Conservation (phyloP, 2,797 vertebrate species). For the Acipenser transmontanus region DNA sequence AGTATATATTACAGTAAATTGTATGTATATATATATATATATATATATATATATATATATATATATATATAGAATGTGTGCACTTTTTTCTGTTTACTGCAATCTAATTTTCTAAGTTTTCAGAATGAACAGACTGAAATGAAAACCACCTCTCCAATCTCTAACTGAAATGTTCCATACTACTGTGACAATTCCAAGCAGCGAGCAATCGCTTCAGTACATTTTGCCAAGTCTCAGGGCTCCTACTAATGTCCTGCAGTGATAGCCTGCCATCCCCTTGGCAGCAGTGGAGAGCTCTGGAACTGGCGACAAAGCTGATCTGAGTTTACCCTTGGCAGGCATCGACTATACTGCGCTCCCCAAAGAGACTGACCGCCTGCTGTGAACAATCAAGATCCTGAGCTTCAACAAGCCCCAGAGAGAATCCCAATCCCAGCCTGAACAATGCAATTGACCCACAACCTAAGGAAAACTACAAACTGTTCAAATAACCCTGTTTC, state of each 20-base stretch:
- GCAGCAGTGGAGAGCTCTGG: neutral
- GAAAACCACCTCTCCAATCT: too few relatives aligned
- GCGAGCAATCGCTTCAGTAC: neutral
- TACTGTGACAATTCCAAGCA: neutral
- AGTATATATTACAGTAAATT: neutral
- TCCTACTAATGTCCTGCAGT: neutral
- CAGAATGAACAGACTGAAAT: too few relatives aligned
- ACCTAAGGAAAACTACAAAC: neutral
- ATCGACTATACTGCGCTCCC: neutral
- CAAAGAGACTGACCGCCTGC: conserved; percentile 4
- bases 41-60: conserved; percentile 4
- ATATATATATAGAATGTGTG: neutral
- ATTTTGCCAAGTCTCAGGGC: neutral
- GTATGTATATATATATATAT: neutral
- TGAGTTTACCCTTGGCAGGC: conserved; percentile 5
- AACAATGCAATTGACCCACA: neutral
- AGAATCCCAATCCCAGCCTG: neutral
- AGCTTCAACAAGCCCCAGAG: neutral
- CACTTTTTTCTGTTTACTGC: too few relatives aligned
- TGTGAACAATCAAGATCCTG: conserved; percentile 1
- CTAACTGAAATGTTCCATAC: neutral
- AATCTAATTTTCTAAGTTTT: too few relatives aligned
- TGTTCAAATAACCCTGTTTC: neutral
- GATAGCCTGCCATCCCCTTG: neutral
- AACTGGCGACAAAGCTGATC: neutral